These are phyloP conservation scores for Glyphotaelius pellucidus DNA, from an alignment of 2,888 invertebrate species.

Conservation along the genomic window DNA sequence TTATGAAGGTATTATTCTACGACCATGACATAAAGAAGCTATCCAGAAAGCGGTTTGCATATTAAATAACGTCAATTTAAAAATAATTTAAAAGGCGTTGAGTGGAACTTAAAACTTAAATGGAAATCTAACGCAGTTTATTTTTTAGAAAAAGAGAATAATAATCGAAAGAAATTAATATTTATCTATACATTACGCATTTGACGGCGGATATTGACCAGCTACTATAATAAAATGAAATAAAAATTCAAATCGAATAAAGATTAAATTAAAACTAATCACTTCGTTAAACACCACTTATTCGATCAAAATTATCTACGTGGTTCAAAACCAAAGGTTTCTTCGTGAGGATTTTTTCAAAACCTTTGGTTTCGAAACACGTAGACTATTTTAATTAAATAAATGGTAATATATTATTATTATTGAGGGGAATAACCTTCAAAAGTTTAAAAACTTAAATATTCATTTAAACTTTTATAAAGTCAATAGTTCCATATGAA, in stretches of 20 bases:
- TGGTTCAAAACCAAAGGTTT: too few relatives aligned
- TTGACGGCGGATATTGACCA: not conserved
- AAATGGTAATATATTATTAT: too few relatives aligned
- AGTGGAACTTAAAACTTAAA: constrained; percentile 25
- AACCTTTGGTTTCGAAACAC: too few relatives aligned
- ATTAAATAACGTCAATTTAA: constrained; percentile 18
- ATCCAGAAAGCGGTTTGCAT: constrained; percentile 40
- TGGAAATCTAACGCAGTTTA: not conserved
- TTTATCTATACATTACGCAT: not conserved
- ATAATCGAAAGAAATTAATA: not conserved
- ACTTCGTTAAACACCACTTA: too few relatives aligned
- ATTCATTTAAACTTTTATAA: too few relatives aligned
- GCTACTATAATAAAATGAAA: not conserved
- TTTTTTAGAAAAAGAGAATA: not conserved
- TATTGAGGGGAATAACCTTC: too few relatives aligned
- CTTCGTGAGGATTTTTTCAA: too few relatives aligned
- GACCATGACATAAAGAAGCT: constrained; percentile 36
- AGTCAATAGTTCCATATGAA: too few relatives aligned
- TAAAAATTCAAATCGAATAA: not conserved
- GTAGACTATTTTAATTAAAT: too few relatives aligned
- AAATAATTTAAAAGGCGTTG: constrained; percentile 29
- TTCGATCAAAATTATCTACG: too few relatives aligned
- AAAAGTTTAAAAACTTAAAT: too few relatives aligned
- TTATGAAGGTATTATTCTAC: constrained; percentile 33
- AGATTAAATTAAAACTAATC: not conserved